phyloP scores from a whole-genome alignment of 1,140 invertebrate genomes.

The Bactericera cockerelli region DNA sequence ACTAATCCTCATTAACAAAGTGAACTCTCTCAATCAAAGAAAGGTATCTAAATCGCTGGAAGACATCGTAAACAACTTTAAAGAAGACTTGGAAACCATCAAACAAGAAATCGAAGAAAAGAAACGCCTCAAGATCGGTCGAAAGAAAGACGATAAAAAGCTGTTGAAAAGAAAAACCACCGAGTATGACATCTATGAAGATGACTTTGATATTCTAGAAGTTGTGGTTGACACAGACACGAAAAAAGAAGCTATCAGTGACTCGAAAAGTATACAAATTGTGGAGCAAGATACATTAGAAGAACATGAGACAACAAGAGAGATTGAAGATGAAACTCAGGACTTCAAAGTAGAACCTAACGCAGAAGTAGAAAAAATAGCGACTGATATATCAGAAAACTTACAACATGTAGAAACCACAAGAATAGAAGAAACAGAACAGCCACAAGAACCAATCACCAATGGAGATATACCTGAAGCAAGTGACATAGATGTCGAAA shows the following conservation, averaged over 20 bases:
- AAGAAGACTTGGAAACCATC: conserved; percentile 1
- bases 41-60: background rate
- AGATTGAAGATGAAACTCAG: background rate
- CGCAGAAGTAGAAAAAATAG: background rate
- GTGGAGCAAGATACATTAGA: background rate
- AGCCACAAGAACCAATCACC: too few relatives aligned
- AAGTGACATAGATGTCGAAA: background rate
- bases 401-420: background rate
- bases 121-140: background rate
- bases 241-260: background rate
- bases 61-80: conserved; percentile 6
- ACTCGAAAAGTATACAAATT: background rate
- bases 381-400: background rate
- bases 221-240: background rate
- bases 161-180: background rate
- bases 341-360: background rate
- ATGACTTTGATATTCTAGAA: too few relatives aligned
- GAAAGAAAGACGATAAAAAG: background rate
- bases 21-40: background rate
- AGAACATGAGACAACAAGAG: background rate
- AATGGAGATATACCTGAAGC: background rate
- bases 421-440: background rate
- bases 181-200: background rate
- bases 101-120: background rate
- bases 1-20: background rate